A percentile compares a stretch with the other conserved stretches of the same genome.
Conservation (phyloP, 2,888 invertebrate species). For the Metallyticus violacea region DNA sequence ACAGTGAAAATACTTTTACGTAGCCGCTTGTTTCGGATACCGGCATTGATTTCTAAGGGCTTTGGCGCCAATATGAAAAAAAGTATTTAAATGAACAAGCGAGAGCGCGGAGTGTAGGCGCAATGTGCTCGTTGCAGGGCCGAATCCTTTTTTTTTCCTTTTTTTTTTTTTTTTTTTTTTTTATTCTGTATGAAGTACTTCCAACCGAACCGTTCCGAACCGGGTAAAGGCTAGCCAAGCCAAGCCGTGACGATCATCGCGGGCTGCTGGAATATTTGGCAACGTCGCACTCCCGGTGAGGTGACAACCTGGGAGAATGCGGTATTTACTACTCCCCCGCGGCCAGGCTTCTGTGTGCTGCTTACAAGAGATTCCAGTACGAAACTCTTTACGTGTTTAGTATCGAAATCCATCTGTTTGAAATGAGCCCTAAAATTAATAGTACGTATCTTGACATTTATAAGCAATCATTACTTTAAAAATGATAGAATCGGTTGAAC, state of each 20-base stretch:
- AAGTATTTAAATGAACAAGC: conserved; percentile 9
- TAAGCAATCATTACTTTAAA: not conserved
- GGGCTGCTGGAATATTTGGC: conserved; percentile 24
- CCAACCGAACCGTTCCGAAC: conserved; percentile 24
- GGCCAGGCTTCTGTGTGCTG: conserved; percentile 13
- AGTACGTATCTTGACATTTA: no score
- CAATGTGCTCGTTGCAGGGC: conserved; percentile 23
- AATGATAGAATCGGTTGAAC: no score
- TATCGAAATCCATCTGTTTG: not conserved
- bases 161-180: not conserved
- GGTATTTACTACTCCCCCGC: conserved; percentile 33
- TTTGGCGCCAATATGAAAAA: conserved; percentile 7
- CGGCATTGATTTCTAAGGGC: not conserved
- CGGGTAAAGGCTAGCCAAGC: conserved; percentile 19
- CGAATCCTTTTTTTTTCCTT: not conserved
- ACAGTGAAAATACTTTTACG: no score
- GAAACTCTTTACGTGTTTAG: not conserved
- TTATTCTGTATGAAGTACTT: conserved; percentile 24
- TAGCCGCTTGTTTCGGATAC: not conserved
- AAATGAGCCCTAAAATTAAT: no score
- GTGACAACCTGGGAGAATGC: conserved; percentile 31
- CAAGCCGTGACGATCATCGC: conserved; percentile 24
- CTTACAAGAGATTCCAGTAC: not conserved
- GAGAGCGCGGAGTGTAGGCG: not conserved
- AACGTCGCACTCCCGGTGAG: conserved; percentile 24